Evolutionary conservation across 2,888 invertebrate genomes (phyloP).

Genomic region (Thelaira solivaga): DNA sequence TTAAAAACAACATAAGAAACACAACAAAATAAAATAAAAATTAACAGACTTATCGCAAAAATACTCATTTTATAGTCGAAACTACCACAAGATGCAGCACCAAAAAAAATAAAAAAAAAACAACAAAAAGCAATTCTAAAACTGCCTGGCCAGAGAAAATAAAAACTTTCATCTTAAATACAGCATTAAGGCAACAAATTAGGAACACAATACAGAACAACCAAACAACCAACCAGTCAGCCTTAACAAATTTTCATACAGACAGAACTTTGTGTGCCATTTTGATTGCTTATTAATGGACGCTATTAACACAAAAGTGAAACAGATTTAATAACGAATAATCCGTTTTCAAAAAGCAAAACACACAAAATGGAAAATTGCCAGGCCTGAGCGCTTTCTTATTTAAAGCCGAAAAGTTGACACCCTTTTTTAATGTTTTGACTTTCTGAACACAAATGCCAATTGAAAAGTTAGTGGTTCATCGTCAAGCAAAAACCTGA

Average conservation of each 20-base stretch:
- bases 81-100: background rate
- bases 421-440: no score
- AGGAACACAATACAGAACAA: conserved; percentile 31
- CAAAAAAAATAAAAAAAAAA: no score
- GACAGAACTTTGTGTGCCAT: conserved; percentile 2
- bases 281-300: background rate
- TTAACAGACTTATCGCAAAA: conserved; percentile 41
- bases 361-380: no score
- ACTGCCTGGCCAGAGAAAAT: background rate
- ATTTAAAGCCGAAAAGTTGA: no score
- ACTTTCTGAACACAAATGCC: no score
- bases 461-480: no score
- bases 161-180: background rate
- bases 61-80: background rate
- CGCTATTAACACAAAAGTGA: background rate
- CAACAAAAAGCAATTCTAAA: background rate
- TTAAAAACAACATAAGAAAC: background rate
- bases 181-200: background rate
- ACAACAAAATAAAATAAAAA: background rate
- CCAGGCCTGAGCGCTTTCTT: no score
- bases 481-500: no score
- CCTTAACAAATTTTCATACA: background rate
- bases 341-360: background rate
- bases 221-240: no score
- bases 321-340: background rate